A percentile compares a stretch with the other conserved stretches of the same genome.
Evolutionary conservation across 2,113 vertebrate species (phyloP).

Genomic region (Lasiurus borealis): DNA sequence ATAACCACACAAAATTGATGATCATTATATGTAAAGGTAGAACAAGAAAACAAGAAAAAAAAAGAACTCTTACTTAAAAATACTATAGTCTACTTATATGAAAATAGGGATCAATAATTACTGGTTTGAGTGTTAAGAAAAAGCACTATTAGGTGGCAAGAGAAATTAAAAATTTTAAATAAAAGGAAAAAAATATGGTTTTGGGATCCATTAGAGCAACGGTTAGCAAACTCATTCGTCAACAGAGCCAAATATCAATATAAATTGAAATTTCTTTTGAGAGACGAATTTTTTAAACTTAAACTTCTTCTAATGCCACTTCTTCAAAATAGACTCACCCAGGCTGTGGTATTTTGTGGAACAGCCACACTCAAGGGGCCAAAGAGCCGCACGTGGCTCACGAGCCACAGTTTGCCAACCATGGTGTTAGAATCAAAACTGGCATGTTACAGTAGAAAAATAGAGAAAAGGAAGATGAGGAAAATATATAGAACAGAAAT

Average conservation of each 20-base stretch:
- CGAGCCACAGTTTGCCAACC: too few relatives aligned
- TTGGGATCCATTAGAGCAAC: neutral
- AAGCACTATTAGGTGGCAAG: neutral
- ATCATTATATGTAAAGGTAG: neutral
- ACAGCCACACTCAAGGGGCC: too few relatives aligned
- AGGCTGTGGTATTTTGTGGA: too few relatives aligned
- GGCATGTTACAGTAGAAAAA: neutral
- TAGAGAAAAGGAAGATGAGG: neutral
- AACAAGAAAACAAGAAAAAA: slow-evolving; percentile 13
- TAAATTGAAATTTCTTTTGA: too few relatives aligned
- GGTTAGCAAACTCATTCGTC: too few relatives aligned
- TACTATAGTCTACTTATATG: neutral
- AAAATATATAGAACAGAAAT: neutral
- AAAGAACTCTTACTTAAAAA: slow-evolving; percentile 5
- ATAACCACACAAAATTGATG: neutral
- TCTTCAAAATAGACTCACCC: too few relatives aligned
- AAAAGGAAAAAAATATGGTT: neutral
- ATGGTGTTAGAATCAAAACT: neutral
- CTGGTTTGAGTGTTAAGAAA: neutral
- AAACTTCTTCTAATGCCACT: too few relatives aligned
- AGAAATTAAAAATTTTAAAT: neutral
- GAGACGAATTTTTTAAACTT: too few relatives aligned
- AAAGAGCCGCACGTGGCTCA: too few relatives aligned
- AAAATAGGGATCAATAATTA: neutral
- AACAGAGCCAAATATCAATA: too few relatives aligned